A percentile compares a stretch with the other conserved stretches of the same genome.
Evolutionary conservation across 2,113 vertebrate species (phyloP).

Genomic region (Vulpes ferrilata): DNA sequence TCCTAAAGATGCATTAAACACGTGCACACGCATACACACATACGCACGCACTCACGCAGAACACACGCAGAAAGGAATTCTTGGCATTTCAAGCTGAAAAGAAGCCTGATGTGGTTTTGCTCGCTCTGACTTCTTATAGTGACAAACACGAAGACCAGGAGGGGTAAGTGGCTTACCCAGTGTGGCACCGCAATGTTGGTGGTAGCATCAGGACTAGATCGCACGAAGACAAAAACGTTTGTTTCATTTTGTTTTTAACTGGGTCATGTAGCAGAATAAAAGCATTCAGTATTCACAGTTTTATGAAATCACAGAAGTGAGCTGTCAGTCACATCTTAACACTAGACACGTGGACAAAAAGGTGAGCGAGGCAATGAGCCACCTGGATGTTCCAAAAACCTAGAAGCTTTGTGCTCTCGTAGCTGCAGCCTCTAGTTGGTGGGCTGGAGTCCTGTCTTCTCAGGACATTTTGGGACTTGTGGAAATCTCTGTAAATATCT

Average conservation of each 20-base stretch:
- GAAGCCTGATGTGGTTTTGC: neutral
- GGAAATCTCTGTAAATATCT: rapidly evolving
- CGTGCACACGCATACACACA: neutral
- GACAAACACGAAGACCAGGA: neutral
- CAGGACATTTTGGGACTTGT: neutral
- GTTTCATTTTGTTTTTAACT: neutral
- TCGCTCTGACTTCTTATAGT: neutral
- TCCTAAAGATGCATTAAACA: neutral
- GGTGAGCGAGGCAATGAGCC: too few relatives aligned
- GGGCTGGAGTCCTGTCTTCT: neutral
- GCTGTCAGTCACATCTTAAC: rapidly evolving
- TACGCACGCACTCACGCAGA: rapidly evolving
- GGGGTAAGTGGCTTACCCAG: neutral
- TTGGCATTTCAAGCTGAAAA: neutral
- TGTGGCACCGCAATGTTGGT: rapidly evolving
- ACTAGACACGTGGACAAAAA: rapidly evolving
- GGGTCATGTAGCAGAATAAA: neutral
- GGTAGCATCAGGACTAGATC: neutral
- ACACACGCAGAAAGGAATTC: neutral
- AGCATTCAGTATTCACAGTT: neutral
- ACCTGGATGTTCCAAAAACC: rapidly evolving
- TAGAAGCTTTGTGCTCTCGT: neutral
- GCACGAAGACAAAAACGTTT: too few relatives aligned
- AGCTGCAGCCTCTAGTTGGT: rapidly evolving
- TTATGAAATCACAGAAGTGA: rapidly evolving